Evolutionary conservation across 2,888 invertebrate genomes (phyloP).

Genomic region (Lasioglossum morio): DNA sequence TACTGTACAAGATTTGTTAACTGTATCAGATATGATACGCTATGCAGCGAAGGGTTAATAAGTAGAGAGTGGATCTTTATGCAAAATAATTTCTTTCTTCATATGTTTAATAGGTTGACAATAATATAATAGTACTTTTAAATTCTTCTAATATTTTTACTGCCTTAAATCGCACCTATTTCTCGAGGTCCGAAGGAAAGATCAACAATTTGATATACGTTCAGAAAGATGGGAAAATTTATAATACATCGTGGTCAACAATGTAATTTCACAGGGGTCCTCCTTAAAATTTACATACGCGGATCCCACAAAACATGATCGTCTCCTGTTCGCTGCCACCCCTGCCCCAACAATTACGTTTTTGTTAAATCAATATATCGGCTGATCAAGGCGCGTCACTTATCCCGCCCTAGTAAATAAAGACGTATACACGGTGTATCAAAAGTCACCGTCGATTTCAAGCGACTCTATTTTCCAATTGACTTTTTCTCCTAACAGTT

Average conservation of each 20-base stretch:
- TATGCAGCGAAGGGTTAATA: too few relatives aligned
- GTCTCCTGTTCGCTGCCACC: neutral
- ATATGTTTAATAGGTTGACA: too few relatives aligned
- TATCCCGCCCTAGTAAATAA: neutral
- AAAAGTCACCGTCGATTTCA: neutral
- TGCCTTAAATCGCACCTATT: too few relatives aligned
- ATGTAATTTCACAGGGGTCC: neutral
- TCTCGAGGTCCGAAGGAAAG: too few relatives aligned
- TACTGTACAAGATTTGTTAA: too few relatives aligned
- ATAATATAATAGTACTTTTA: too few relatives aligned
- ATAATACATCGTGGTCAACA: neutral
- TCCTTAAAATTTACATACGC: neutral
- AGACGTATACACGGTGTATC: constrained; percentile 21
- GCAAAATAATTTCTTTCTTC: too few relatives aligned
- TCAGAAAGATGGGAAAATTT: neutral
- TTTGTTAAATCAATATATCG: constrained; percentile 18
- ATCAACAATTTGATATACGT: neutral
- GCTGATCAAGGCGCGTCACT: constrained; percentile 9
- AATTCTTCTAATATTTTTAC: too few relatives aligned
- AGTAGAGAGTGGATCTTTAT: too few relatives aligned
- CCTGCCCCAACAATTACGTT: constrained; percentile 4
- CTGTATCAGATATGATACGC: too few relatives aligned
- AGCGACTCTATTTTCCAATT: neutral
- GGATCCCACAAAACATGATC: neutral
- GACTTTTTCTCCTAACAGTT: neutral